phyloP scores from a whole-genome alignment of 2,113 vertebrate species.

The Urocolius indicus region DNA sequence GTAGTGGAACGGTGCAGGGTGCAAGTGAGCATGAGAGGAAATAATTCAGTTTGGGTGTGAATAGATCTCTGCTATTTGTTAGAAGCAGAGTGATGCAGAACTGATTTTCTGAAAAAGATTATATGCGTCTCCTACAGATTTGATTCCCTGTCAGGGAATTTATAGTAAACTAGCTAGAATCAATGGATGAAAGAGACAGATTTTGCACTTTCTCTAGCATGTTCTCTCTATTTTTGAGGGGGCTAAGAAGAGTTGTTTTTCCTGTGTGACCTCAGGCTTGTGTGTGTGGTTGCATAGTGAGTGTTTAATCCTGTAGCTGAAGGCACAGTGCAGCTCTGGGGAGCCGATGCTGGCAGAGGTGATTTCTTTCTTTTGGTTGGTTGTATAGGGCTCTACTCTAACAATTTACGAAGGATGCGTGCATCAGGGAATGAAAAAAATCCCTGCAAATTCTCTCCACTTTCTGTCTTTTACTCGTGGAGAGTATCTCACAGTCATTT shows the following conservation, averaged over 20 bases:
- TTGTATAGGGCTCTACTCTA: not conserved
- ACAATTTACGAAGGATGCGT: not conserved
- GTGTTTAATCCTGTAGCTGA: not conserved
- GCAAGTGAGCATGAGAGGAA: rapidly evolving
- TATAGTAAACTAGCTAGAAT: not conserved
- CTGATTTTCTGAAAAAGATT: not conserved
- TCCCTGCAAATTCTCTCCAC: not conserved
- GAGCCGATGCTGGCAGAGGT: not conserved
- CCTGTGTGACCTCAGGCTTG: not conserved
- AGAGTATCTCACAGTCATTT: slow-evolving; percentile 31
- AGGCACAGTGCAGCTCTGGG: not conserved
- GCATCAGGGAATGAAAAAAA: not conserved
- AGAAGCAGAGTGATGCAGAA: not conserved
- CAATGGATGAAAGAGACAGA: not conserved
- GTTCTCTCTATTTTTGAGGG: not conserved
- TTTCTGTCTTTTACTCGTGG: not conserved
- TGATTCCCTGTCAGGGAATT: not conserved
- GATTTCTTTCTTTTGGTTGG: not conserved
- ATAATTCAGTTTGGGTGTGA: not conserved
- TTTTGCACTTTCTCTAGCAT: not conserved
- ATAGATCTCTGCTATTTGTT: not conserved
- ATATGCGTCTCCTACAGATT: not conserved
- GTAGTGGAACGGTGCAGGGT: not conserved
- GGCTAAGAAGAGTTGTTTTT: not conserved
- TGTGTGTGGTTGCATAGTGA: not conserved